phyloP scores from a whole-genome alignment of 2,888 invertebrate species.

The Andrena bicolor region DNA sequence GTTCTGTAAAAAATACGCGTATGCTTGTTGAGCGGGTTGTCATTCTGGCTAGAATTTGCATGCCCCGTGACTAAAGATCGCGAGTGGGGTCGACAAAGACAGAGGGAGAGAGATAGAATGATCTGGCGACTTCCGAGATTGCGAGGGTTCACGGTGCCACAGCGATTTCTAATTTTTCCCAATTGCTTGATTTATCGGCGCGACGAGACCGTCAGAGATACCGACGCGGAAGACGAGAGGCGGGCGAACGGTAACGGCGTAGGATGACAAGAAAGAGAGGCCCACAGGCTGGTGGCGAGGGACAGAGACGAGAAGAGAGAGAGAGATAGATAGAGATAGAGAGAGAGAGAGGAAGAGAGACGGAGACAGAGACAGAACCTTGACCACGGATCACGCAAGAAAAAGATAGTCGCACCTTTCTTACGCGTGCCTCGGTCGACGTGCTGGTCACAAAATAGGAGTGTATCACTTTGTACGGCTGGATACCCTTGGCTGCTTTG shows the following conservation, averaged over 20 bases:
- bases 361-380: constrained; percentile 50
- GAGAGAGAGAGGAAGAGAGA: constrained; percentile 14
- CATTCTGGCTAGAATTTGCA: constrained; percentile 39
- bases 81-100: constrained; percentile 32
- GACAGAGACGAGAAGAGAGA: constrained; percentile 11
- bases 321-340: constrained; percentile 42
- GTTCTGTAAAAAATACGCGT: constrained; percentile 33
- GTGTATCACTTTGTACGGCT: constrained; percentile 92
- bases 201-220: background rate
- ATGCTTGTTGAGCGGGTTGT: constrained; percentile 23
- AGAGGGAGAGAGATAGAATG: constrained; percentile 6
- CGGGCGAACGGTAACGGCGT: background rate
- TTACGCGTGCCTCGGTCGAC: constrained; percentile 91
- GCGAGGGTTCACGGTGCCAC: background rate
- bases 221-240: background rate
- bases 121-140: constrained; percentile 19
- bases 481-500: constrained; percentile 91
- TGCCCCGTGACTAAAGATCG: constrained; percentile 40
- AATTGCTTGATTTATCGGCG: background rate
- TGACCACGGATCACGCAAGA: constrained; percentile 52
- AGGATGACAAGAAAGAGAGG: background rate
- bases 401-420: constrained; percentile 89
- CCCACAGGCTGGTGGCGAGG: background rate
- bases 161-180: background rate
- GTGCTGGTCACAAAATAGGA: constrained; percentile 94